These are phyloP conservation scores for Oligia strigilis DNA, from an alignment of 2,888 invertebrate species.

Conservation along the genomic window DNA sequence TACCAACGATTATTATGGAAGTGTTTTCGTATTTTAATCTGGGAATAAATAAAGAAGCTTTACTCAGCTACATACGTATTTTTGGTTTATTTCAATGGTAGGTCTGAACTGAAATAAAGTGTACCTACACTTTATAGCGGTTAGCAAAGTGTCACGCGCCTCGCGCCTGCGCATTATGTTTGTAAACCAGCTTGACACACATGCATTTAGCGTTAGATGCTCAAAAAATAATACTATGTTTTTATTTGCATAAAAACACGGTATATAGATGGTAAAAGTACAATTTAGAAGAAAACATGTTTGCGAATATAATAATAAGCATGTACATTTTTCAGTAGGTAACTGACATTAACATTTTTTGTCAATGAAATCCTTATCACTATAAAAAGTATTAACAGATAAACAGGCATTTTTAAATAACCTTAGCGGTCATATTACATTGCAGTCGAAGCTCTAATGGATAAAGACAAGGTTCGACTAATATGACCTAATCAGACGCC, in stretches of 20 bases:
- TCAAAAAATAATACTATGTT: neutral
- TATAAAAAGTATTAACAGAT: too few species aligned
- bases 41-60: too few species aligned
- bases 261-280: too few species aligned
- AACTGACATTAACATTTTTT: too few species aligned
- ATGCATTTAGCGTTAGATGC: slow-evolving; percentile 30
- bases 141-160: slow-evolving; percentile 21
- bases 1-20: neutral
- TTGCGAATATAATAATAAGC: too few species aligned
- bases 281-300: too few species aligned
- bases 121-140: neutral
- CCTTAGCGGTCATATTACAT: slow-evolving; percentile 30
- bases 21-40: neutral
- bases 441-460: slow-evolving; percentile 28
- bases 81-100: neutral
- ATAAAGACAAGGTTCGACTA: slow-evolving; percentile 21
- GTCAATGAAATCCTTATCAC: too few species aligned
- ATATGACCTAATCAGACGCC: neutral
- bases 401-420: too few species aligned
- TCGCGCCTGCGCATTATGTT: slow-evolving; percentile 30
- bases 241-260: too few species aligned
- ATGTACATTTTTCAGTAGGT: too few species aligned
- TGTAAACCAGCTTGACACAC: slow-evolving; percentile 16
- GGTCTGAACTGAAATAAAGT: slow-evolving; percentile 10
- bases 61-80: too few species aligned